Percentiles rank a stretch among this genome's conserved stretches.
phyloP scores from a whole-genome alignment of 2,888 invertebrate species.

The Tethea ocularis region DNA sequence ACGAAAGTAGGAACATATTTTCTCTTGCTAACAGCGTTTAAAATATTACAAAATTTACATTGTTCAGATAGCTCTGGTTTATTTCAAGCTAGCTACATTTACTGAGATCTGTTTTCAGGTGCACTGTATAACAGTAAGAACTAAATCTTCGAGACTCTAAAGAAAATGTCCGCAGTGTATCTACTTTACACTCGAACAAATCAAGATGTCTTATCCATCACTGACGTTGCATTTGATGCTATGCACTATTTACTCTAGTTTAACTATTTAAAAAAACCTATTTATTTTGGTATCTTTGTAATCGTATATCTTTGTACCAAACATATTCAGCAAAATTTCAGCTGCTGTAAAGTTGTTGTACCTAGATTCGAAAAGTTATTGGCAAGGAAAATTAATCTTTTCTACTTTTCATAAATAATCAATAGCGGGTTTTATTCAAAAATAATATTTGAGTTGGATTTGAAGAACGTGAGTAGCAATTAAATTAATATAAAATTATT shows the following conservation, averaged over 20 bases:
- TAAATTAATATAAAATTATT: no score
- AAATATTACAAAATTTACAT: slow-evolving; percentile 19
- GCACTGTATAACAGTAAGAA: slow-evolving; percentile 23
- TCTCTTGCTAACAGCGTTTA: neutral
- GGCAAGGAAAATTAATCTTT: no score
- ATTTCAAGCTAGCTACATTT: slow-evolving; percentile 25
- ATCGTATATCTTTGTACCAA: no score
- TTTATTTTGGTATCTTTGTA: no score
- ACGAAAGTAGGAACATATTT: neutral
- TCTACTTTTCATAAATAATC: no score
- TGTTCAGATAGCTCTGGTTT: slow-evolving; percentile 18
- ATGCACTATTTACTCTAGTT: neutral
- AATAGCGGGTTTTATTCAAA: no score
- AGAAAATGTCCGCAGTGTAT: slow-evolving; percentile 45
- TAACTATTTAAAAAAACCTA: no score
- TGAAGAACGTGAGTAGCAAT: no score
- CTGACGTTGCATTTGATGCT: slow-evolving; percentile 33
- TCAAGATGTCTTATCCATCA: slow-evolving; percentile 30
- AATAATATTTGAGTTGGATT: no score
- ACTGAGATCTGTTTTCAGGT: neutral
- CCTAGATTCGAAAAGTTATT: no score
- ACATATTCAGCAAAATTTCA: no score
- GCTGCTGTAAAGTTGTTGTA: no score
- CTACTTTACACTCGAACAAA: slow-evolving; percentile 44
- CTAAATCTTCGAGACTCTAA: slow-evolving; percentile 47